Percentiles rank a stretch among this genome's conserved stretches.
Evolutionary conservation across 1,140 invertebrate species (phyloP).

Genomic region (Atta colombica): DNA sequence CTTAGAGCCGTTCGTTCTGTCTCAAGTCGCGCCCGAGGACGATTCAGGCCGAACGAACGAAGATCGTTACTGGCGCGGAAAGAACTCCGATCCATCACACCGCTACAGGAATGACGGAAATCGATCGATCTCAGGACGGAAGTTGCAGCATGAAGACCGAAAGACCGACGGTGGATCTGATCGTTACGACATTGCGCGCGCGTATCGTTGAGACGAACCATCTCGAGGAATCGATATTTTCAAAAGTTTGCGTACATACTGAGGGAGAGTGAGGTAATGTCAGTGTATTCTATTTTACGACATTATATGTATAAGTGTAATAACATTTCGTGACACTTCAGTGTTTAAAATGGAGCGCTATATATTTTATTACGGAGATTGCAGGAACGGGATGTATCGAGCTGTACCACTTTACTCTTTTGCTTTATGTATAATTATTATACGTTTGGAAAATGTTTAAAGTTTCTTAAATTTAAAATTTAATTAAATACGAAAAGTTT

Average conservation of each 20-base stretch:
- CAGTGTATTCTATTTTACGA: background rate
- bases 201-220: slow-evolving; percentile 48
- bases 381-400: background rate
- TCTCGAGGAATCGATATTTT: slow-evolving; percentile 51
- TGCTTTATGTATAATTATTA: background rate
- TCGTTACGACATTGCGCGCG: slow-evolving; percentile 66
- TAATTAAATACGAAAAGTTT: no score
- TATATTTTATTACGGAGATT: slow-evolving; percentile 1
- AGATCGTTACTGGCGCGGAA: slow-evolving; percentile 73
- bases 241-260: slow-evolving; percentile 28
- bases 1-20: slow-evolving; percentile 51
- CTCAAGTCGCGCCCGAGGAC: slow-evolving; percentile 33
- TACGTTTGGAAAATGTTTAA: background rate
- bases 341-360: background rate
- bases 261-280: background rate
- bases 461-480: background rate
- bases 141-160: slow-evolving; percentile 74
- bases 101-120: slow-evolving; percentile 77
- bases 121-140: slow-evolving; percentile 80
- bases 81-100: slow-evolving; percentile 76
- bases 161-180: slow-evolving; percentile 72
- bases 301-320: slow-evolving; percentile 22
- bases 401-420: background rate
- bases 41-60: slow-evolving; percentile 53
- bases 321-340: background rate